Conservation (phyloP, 1,140 invertebrate species). For the Drosophila simulans region DNA sequence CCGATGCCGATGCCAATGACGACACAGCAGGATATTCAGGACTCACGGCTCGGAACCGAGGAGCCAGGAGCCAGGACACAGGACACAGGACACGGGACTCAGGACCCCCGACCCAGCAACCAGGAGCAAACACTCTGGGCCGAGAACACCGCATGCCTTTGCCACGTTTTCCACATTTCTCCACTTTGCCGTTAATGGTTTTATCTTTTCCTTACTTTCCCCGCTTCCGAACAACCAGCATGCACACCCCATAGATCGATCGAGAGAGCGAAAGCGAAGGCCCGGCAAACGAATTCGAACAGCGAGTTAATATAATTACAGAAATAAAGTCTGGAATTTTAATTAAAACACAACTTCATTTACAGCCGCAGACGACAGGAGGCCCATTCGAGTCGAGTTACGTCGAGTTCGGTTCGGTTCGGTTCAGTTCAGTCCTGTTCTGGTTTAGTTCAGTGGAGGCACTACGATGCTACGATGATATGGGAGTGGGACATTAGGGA, state of each 20-base stretch:
- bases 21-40: conserved; percentile 65
- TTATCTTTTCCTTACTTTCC: conserved; percentile 65
- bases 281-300: conserved; percentile 60
- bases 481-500: conserved; percentile 1
- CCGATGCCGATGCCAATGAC: conserved; percentile 66
- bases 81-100: neutral
- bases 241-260: conserved; percentile 56
- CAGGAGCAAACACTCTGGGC: conserved; percentile 14
- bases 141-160: conserved; percentile 66
- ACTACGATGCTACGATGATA: neutral
- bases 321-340: conserved; percentile 84
- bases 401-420: conserved; percentile 3
- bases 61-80: neutral
- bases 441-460: neutral
- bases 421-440: neutral
- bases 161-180: conserved; percentile 80
- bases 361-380: conserved; percentile 76
- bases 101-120: neutral
- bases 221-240: neutral
- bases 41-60: neutral
- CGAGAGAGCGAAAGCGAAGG: conserved; percentile 34
- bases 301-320: conserved; percentile 84
- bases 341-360: conserved; percentile 84
- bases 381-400: conserved; percentile 16
- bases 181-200: conserved; percentile 74